These are phyloP conservation scores for Anas platyrhynchos DNA, from an alignment of 2,113 vertebrate species.

Conservation along the genomic window DNA sequence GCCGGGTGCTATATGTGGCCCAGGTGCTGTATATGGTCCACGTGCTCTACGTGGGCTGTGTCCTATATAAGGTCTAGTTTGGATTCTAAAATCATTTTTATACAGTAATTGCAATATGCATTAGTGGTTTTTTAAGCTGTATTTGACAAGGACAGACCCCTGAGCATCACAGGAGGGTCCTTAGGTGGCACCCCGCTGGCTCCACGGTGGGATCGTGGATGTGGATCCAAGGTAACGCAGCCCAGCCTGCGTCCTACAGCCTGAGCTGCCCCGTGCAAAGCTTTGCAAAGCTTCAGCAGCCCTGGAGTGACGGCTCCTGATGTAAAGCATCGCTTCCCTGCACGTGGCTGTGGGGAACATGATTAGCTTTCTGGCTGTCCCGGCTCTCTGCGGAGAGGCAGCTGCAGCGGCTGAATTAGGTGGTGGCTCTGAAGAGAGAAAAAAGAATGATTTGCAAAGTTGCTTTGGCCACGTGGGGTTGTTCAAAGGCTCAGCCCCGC, in stretches of 20 bases:
- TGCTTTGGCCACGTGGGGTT: rapidly evolving
- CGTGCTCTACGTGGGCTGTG: background rate
- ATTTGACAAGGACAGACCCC: background rate
- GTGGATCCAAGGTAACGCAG: background rate
- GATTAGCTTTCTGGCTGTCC: background rate
- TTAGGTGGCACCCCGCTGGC: background rate
- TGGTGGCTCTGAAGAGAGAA: background rate
- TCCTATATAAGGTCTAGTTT: background rate
- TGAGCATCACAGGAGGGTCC: background rate
- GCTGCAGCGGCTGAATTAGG: background rate
- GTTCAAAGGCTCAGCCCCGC: rapidly evolving
- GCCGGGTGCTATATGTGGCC: background rate
- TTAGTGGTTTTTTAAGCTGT: background rate
- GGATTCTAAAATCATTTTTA: background rate
- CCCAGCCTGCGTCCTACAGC: constrained; percentile 22
- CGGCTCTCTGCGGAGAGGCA: background rate
- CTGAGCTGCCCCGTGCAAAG: background rate
- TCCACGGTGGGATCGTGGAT: background rate
- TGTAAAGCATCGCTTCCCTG: background rate
- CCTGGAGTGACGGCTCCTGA: background rate
- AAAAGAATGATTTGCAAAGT: background rate
- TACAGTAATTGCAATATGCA: background rate
- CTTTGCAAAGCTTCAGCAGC: background rate
- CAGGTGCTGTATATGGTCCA: no score
- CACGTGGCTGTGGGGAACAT: background rate